These are phyloP conservation scores for Cataglyphis altisquamis DNA, from an alignment of 2,888 invertebrate genomes.

Conservation along the genomic window DNA sequence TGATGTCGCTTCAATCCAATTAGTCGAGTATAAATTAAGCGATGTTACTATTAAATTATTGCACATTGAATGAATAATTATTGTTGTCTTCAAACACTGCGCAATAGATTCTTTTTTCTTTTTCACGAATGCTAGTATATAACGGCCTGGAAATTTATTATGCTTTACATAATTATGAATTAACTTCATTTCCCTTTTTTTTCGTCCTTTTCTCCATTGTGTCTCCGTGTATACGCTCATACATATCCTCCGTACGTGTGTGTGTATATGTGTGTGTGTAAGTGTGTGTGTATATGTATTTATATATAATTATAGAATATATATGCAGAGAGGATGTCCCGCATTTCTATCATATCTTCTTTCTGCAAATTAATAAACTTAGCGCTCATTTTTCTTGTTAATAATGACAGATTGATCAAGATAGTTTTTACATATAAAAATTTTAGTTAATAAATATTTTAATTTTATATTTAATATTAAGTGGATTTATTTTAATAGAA, in stretches of 20 bases:
- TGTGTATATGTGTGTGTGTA: not conserved
- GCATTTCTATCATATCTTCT: not conserved
- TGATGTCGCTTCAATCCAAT: slow-evolving; percentile 38
- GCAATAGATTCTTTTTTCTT: slow-evolving; percentile 63
- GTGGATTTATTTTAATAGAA: slow-evolving; percentile 10
- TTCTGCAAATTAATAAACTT: slow-evolving; percentile 21
- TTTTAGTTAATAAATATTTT: slow-evolving; percentile 19
- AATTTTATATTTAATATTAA: slow-evolving; percentile 28
- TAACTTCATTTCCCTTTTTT: not conserved
- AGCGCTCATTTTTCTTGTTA: not conserved
- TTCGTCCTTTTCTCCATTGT: slow-evolving; percentile 6
- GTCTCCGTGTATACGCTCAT: slow-evolving; percentile 18
- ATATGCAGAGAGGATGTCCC: not conserved
- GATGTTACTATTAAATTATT: slow-evolving; percentile 79
- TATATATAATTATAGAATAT: slow-evolving; percentile 53
- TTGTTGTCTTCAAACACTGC: slow-evolving; percentile 76
- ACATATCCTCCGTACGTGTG: slow-evolving; percentile 27
- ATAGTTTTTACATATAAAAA: not conserved
- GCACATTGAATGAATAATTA: slow-evolving; percentile 82
- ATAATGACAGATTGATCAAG: not conserved
- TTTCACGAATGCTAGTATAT: slow-evolving; percentile 33
- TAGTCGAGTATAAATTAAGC: slow-evolving; percentile 74
- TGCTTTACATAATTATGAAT: slow-evolving; percentile 26
- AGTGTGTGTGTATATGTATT: slow-evolving; percentile 49
- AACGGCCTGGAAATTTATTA: slow-evolving; percentile 26